Percentiles rank a stretch among this genome's conserved stretches.
Evolutionary conservation across 2,888 invertebrate species (phyloP).

Genomic region (Idaea aversata): DNA sequence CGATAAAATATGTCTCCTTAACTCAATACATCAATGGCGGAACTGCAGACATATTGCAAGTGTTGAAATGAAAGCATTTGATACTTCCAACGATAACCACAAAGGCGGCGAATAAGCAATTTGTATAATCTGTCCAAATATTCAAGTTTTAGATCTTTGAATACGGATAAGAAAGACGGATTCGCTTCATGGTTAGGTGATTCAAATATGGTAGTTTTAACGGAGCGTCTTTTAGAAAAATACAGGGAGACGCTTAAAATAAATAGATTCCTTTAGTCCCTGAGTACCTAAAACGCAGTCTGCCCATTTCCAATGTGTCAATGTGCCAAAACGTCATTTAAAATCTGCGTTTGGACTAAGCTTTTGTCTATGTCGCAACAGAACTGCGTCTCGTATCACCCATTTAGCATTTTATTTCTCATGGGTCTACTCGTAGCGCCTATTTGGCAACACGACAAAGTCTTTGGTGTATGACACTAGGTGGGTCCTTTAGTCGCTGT

Average conservation of each 20-base stretch:
- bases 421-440: no score
- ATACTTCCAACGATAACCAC: slow-evolving; percentile 53
- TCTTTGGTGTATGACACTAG: no score
- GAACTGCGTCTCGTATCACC: no score
- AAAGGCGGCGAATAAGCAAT: slow-evolving; percentile 65
- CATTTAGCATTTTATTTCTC: no score
- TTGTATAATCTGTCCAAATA: slow-evolving; percentile 64
- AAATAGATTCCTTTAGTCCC: no score
- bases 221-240: neutral
- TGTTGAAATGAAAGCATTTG: slow-evolving; percentile 51
- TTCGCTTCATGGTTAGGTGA: slow-evolving; percentile 27
- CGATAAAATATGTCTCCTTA: slow-evolving; percentile 30
- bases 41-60: slow-evolving; percentile 30
- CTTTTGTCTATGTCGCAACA: no score
- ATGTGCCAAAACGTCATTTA: no score
- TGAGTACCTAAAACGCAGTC: no score
- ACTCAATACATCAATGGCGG: slow-evolving; percentile 45
- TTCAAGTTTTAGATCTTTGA: slow-evolving; percentile 52
- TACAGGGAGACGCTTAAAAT: neutral
- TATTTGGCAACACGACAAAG: no score
- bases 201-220: neutral
- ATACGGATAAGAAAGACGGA: slow-evolving; percentile 50
- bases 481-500: no score
- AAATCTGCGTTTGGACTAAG: no score
- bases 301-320: no score